Conservation (phyloP, 2,113 vertebrate species). For the Baryphthengus martii region DNA sequence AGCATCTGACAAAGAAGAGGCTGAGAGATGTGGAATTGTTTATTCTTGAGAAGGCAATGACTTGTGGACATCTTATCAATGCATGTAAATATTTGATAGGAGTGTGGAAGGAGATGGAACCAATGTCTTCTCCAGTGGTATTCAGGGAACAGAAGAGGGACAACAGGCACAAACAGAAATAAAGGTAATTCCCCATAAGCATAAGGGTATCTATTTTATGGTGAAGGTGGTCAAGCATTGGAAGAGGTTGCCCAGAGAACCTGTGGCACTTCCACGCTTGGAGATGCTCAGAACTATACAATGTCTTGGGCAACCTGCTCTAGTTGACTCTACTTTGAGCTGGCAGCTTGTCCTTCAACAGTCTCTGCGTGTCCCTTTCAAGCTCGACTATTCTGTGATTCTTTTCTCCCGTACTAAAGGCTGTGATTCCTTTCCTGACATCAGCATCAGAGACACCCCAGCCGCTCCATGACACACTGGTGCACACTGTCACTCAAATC, state of each 20-base stretch:
- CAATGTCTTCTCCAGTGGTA: background rate
- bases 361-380: background rate
- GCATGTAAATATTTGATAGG: background rate
- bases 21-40: background rate
- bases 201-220: background rate
- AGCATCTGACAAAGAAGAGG: background rate
- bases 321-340: background rate
- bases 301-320: background rate
- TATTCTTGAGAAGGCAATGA: background rate
- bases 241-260: background rate
- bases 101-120: background rate
- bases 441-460: background rate
- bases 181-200: background rate
- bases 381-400: background rate
- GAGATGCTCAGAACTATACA: background rate
- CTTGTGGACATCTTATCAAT: background rate
- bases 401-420: no score
- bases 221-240: background rate
- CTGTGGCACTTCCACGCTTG: background rate
- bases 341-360: accelerated
- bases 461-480: background rate
- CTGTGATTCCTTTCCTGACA: background rate
- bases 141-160: background rate
- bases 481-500: background rate
- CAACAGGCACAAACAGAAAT: background rate